Percentiles rank a stretch among this genome's conserved stretches.
Evolutionary conservation across 1,140 invertebrate genomes (phyloP).

Genomic region (Pemphigus obesinymphae): DNA sequence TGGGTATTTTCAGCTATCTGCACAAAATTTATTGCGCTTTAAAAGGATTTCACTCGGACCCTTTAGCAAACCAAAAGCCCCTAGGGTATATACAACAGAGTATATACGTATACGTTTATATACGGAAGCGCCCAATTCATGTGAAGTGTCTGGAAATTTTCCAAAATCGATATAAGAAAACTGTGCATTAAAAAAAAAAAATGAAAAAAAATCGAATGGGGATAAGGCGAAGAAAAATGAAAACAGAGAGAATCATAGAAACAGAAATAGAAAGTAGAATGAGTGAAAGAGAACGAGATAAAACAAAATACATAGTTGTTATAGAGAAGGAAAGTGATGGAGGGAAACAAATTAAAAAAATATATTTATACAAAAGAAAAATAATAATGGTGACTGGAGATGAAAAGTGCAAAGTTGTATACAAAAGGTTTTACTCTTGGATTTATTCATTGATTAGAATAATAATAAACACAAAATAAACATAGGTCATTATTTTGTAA

Average conservation of each 20-base stretch:
- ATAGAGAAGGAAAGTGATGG: neutral
- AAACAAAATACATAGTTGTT: neutral
- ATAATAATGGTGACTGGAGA: slow-evolving; percentile 19
- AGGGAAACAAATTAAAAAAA: neutral
- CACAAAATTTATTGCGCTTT: slow-evolving; percentile 21
- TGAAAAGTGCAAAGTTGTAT: slow-evolving; percentile 17
- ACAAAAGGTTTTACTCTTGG: slow-evolving; percentile 14
- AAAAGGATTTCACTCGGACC: slow-evolving; percentile 21
- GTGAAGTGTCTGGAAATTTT: slow-evolving; percentile 19
- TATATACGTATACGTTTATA: slow-evolving; percentile 6
- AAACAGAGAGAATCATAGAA: neutral
- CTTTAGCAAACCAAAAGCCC: slow-evolving; percentile 26
- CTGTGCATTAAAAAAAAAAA: slow-evolving; percentile 1
- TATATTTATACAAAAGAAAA: slow-evolving; percentile 13
- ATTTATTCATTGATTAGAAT: slow-evolving; percentile 12
- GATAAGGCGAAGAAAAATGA: neutral
- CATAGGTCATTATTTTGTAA: neutral
- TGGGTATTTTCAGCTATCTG: slow-evolving; percentile 6
- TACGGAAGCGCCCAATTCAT: neutral
- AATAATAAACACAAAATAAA: neutral
- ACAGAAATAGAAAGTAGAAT: neutral
- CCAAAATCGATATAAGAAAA: slow-evolving; percentile 38
- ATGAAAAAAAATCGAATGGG: neutral
- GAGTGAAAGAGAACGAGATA: neutral
- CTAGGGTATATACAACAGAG: neutral